Base-by-base conservation (phyloP, 1,140 invertebrate species). In the Brachionus rubens region DNA sequence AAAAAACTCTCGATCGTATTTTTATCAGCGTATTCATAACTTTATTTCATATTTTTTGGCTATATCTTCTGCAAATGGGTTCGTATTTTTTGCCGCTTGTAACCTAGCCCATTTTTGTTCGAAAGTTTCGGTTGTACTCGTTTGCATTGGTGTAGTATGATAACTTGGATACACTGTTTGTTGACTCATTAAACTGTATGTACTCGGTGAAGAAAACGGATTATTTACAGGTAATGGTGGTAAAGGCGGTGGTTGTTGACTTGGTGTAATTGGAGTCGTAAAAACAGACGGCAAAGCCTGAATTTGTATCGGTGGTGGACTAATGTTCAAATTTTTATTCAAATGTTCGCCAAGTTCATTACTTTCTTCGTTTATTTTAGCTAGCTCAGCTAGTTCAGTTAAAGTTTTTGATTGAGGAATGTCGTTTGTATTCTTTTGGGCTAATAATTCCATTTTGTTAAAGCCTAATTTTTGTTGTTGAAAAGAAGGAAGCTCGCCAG, bases 31-130 rank as follows among this genome's bases (percentile, higher is more conserved):
- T n/a, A 21, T 3, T 70, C 19, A 70, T 2, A 70, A 30, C 10
- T 72, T 72, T 16, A 72, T 72, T 24, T 72, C 68, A 19, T 72
- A 72, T 33, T 72, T 72, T 50, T 72, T 72, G 1, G 68, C 68
- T 50, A 72, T 72, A 24, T 72, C 68, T n/a, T 72, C 68, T 1
- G 68, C 68, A 41, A 72, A 72, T 21, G 68, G 68, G 28, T 72
- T 72, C 1, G 68, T 72, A 10, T 72, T 72, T 48, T 72, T 72
- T 10, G 68, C 68, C 6, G 68, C 68, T 46, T 72, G 68, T n/a
- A 72, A 36, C 19, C 68, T 36, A 0, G 68, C 46, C 68, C 68
- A 72, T 33, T 72, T 72, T 28, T 72, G 68, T 46, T 72, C 68
- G 46, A 72, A 72, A 10, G 68, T 72, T 48, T 72, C 68, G 0